Evolutionary conservation across 2,888 invertebrate genomes (phyloP), one percentile per base, ranked within the genome.

Genomic region (Epistrophe grossulariae): DNA sequence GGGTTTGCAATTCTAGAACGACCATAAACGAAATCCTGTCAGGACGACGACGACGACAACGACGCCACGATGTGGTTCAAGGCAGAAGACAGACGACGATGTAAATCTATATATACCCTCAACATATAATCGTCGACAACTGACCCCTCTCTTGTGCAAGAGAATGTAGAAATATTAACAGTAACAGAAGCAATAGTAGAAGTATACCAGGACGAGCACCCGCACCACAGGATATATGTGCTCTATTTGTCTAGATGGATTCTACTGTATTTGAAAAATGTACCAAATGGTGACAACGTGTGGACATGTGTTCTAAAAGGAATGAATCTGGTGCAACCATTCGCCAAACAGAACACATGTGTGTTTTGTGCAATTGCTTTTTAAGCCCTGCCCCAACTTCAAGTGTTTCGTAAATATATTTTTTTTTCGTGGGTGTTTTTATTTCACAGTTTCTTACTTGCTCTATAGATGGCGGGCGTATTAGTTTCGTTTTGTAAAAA

Each of bases 211-310:
- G 24, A 24, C 24, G 24, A 24, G 19, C 45, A 9, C 15, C n/a
- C 52, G 24, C 24, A 40, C 55, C 24, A 8, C 71, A 52, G 45
- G 24, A 52, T 11, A 7, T 4, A 38, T 74, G 48, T 80, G 72
- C 31, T 70, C 64, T 28, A 64, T 82, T 71, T 82, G 82, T 45
- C 31, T 31, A 9, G 24, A 24, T 24, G 74, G 78, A 81, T 71
- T n/a, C 24, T 24, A 45, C 17, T 35, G 8, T 85, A 82, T 40
- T 31, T 71, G 68, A 48, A 82, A 55, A 74, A 74, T 31, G 43
- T 52, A 8, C 78, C 78, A 15, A 45, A 62, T 82, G 78, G 85
- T 66, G 62, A 85, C 81, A 43, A 68, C n/a, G n/a, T 82, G 82
- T 28, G 78, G 81, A 43, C 85, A 73, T 17, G 6, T 81, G 48